These are phyloP conservation scores for Lacerta bilineata DNA, from an alignment of 2,797 vertebrate genomes.

Conservation along the genomic window DNA sequence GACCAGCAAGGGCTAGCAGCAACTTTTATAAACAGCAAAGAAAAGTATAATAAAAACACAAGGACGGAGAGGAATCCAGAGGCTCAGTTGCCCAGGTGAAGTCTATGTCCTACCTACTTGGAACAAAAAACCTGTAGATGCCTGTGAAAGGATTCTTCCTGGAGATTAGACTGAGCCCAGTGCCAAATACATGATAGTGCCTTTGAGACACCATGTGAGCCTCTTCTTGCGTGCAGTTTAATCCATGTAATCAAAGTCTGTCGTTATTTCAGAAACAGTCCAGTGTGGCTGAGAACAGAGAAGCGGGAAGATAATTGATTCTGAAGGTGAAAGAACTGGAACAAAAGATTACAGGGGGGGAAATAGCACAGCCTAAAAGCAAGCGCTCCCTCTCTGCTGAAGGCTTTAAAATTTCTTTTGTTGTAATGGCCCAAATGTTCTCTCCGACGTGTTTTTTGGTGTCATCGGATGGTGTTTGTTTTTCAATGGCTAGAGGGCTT, in stretches of 20 bases:
- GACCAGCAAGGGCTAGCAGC: not conserved
- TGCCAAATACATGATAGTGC: not conserved
- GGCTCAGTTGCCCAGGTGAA: not conserved
- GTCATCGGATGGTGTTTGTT: not conserved
- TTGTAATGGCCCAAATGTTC: not conserved
- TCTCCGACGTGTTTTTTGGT: accelerated
- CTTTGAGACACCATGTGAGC: not conserved
- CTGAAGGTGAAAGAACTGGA: not conserved
- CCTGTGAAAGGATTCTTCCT: not conserved
- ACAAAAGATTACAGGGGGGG: not conserved
- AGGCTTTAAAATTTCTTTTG: not conserved
- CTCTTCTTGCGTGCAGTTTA: accelerated
- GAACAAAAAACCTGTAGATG: not conserved
- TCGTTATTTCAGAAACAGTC: not conserved
- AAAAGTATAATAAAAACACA: not conserved
- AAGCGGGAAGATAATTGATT: not conserved
- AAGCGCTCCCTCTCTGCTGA: not conserved
- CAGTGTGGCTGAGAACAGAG: not conserved
- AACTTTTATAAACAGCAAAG: not conserved
- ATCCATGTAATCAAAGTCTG: not conserved
- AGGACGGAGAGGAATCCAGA: not conserved
- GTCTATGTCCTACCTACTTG: not conserved
- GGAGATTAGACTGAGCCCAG: not conserved
- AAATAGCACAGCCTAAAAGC: not conserved
- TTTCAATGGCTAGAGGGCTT: not conserved